Evolutionary conservation across 2,797 vertebrate species (phyloP).

Genomic region (Hypotaenidia philippensis): DNA sequence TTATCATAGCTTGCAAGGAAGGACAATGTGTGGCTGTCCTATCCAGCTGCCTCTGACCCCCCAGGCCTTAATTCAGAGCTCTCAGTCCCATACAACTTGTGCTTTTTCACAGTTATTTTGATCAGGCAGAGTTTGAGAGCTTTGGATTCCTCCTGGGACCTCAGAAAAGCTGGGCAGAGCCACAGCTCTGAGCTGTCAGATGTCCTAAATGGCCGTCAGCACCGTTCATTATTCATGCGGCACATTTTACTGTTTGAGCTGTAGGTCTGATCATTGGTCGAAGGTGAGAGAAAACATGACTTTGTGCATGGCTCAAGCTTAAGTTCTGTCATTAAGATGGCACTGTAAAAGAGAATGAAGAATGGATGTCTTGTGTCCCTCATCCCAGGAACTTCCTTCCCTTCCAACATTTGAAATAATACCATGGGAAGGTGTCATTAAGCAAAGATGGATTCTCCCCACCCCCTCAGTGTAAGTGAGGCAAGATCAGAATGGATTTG

Average conservation of each 20-base stretch:
- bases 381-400: neutral
- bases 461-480: neutral
- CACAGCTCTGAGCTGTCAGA: neutral
- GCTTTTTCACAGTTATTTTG: neutral
- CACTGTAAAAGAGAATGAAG: neutral
- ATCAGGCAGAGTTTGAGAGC: neutral
- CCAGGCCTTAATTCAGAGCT: neutral
- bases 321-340: neutral
- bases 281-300: neutral
- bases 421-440: neutral
- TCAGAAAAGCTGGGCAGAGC: neutral
- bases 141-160: neutral
- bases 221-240: neutral
- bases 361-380: neutral
- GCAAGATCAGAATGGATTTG: neutral
- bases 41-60: neutral
- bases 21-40: fast-evolving
- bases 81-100: fast-evolving
- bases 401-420: neutral
- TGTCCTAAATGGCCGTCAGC: neutral
- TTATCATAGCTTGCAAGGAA: fast-evolving
- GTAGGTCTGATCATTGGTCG: neutral
- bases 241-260: neutral
- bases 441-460: neutral
- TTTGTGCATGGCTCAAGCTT: neutral